Base-by-base conservation (phyloP, 2,888 invertebrate species). In the Strigamia maritima region DNA sequence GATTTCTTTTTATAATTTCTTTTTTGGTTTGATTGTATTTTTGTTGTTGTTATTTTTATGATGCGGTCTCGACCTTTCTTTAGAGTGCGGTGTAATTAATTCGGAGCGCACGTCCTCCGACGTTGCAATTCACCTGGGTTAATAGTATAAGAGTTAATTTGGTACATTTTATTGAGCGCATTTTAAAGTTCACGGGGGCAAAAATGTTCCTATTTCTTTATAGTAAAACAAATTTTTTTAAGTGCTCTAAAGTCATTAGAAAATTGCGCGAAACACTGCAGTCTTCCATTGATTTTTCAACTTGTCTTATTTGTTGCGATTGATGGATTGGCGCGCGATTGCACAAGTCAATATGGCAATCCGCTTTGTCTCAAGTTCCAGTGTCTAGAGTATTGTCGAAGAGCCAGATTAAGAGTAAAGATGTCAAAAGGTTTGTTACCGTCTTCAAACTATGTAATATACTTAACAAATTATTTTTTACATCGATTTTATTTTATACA, bases 51-150 rank as follows among this genome's bases (percentile, higher is more conserved):
- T 49, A 49, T 49, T 49, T 49, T 49, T 49, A 49, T n/a, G 49
- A 49, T 49, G 49, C n/a, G 49, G 49, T 49, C 49, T 49, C 49
- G 49, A 49, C 49, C 49, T 49, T 49, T 49, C 49, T 49, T 49
- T 49, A 49, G 49, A 49, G 49, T 49, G 49, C 49, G 49, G 49
- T n/a, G 49, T 49, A 49, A 49, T 49, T 49, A 49, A 49, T 49
- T 49, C 19, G 49, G 19, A 49, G 49, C 49, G 49, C 49, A 49
- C 49, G 49, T 49, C 49, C 49, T 49, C 49, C 49, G 31, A 31
- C 49, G n/a, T 49, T 49, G 49, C 49, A 49, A 49, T n/a, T 49
- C 19, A 49, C 49, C 49, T 49, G 49, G 49, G 49, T 49, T 49
- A 49, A 49, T 49, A 49, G 49, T 49, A 49, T 49, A 49, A 49